These are phyloP conservation scores for Acanthochromis polyacanthus DNA, from an alignment of 2,113 vertebrate species.

Conservation along the genomic window DNA sequence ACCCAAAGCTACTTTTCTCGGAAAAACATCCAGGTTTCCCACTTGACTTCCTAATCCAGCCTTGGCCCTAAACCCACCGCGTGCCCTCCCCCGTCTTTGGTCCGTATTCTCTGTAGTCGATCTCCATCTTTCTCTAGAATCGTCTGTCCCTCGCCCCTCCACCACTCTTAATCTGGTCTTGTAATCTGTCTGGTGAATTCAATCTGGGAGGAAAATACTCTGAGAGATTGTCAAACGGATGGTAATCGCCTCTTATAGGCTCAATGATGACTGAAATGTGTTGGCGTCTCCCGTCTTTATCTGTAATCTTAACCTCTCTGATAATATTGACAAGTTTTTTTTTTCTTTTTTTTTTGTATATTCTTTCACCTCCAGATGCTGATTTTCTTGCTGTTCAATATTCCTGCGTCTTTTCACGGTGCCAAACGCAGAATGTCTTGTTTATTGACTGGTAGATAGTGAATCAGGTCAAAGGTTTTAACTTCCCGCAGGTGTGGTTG, in stretches of 20 bases:
- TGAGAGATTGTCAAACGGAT: slow-evolving; percentile 51
- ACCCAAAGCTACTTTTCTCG: slow-evolving; percentile 43
- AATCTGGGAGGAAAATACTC: slow-evolving; percentile 63
- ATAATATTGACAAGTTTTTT: background rate
- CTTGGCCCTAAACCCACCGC: slow-evolving; percentile 17
- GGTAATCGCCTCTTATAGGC: slow-evolving; percentile 61
- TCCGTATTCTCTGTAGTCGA: slow-evolving; percentile 16
- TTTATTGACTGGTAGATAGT: slow-evolving; percentile 65
- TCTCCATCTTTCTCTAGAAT: slow-evolving; percentile 48
- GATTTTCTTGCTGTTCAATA: slow-evolving; percentile 19
- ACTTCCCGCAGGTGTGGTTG: slow-evolving; percentile 51
- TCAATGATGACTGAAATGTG: slow-evolving; percentile 41
- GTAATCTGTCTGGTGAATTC: slow-evolving; percentile 78
- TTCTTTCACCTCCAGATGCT: background rate
- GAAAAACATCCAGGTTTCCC: slow-evolving; percentile 59
- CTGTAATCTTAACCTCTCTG: slow-evolving; percentile 7
- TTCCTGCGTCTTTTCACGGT: slow-evolving; percentile 28
- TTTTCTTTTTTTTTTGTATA: background rate
- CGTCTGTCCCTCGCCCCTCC: slow-evolving; percentile 19
- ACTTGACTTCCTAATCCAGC: slow-evolving; percentile 54
- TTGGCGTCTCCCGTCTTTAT: slow-evolving; percentile 26
- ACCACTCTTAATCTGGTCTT: slow-evolving; percentile 62
- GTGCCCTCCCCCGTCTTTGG: background rate
- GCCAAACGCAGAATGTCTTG: slow-evolving; percentile 16
- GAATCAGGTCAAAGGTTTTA: slow-evolving; percentile 74